Evolutionary conservation across 2,113 vertebrate species (phyloP).

Genomic region (pig (Sus scrofa)): DNA sequence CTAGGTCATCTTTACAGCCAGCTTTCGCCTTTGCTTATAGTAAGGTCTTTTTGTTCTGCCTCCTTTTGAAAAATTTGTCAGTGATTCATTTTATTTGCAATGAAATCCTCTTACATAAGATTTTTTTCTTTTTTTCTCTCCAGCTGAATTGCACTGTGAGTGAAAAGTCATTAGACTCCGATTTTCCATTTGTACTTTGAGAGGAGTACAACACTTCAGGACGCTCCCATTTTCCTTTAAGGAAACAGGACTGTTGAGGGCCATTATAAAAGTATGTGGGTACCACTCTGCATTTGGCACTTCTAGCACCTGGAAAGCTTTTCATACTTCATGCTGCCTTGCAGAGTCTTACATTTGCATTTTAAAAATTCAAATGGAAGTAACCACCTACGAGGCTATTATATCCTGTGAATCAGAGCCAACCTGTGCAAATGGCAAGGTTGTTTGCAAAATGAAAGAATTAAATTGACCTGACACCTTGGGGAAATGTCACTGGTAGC

Average conservation of each 20-base stretch:
- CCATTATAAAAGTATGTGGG: neutral
- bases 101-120: conserved; percentile 50
- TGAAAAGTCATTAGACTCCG: conserved; percentile 55
- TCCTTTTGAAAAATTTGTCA: conserved; percentile 53
- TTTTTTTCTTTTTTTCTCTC: neutral
- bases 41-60: conserved; percentile 35
- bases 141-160: conserved; percentile 28
- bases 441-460: conserved; percentile 69
- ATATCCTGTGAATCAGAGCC: conserved; percentile 41
- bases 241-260: neutral
- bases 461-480: conserved; percentile 58
- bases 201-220: conserved; percentile 52
- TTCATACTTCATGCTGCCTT: neutral
- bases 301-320: neutral
- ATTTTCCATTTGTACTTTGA: conserved; percentile 66
- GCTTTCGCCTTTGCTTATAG: conserved; percentile 40
- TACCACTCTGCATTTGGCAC: neutral
- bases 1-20: conserved; percentile 11
- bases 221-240: neutral
- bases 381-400: conserved; percentile 42
- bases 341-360: conserved; percentile 37
- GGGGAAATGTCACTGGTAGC: conserved; percentile 67
- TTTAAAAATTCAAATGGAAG: conserved; percentile 53
- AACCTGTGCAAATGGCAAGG: conserved; percentile 72
- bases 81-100: conserved; percentile 73